phyloP scores from a whole-genome alignment of 2,797 vertebrate species.

The Lagodon rhomboides region DNA sequence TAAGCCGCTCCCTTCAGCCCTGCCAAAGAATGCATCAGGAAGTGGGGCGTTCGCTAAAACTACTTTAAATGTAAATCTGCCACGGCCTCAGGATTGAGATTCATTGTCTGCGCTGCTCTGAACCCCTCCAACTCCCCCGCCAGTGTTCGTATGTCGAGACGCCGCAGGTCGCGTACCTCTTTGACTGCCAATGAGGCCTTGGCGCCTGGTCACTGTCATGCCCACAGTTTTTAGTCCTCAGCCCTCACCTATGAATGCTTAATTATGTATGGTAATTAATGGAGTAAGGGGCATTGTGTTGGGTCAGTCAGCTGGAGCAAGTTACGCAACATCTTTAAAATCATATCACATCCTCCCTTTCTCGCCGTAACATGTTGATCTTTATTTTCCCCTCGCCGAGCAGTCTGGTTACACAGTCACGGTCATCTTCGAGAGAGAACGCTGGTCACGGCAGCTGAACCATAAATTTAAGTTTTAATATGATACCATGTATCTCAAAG shows the following conservation, averaged over 20 bases:
- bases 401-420: constrained; percentile 5
- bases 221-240: constrained; percentile 39
- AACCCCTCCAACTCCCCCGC: constrained; percentile 68
- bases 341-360: constrained; percentile 21
- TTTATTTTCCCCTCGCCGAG: not conserved
- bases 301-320: constrained; percentile 46
- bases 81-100: constrained; percentile 83
- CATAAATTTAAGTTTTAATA: constrained; percentile 64
- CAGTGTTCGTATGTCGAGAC: constrained; percentile 67
- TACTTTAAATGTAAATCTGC: constrained; percentile 90
- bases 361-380: constrained; percentile 7
- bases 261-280: constrained; percentile 54
- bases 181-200: constrained; percentile 76
- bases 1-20: constrained; percentile 77
- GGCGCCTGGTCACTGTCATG: constrained; percentile 56
- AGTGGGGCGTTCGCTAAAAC: constrained; percentile 82
- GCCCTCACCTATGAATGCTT: constrained; percentile 45
- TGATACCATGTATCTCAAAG: constrained; percentile 58
- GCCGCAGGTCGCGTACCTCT: constrained; percentile 62
- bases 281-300: constrained; percentile 20
- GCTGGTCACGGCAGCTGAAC: constrained; percentile 32
- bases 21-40: constrained; percentile 80
- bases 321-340: constrained; percentile 49
- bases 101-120: constrained; percentile 75
- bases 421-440: constrained; percentile 25